Evolutionary conservation across 1,140 invertebrate genomes (phyloP).

Genomic region (fruit fly (Drosophila melanogaster)): DNA sequence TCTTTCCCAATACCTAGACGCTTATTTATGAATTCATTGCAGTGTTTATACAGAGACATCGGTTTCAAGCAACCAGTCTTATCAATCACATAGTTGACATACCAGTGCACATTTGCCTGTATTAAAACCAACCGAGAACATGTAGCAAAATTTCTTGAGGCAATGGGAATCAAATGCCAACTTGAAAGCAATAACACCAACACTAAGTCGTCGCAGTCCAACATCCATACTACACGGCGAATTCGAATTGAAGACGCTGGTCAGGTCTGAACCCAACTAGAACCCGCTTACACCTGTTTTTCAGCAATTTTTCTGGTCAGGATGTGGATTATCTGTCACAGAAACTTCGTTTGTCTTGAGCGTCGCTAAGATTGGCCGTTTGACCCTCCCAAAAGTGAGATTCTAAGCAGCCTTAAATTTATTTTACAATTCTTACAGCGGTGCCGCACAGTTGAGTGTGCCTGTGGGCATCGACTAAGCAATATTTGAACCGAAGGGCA

Average conservation of each 20-base stretch:
- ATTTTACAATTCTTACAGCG: constrained; percentile 62
- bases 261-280: constrained; percentile 56
- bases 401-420: constrained; percentile 26
- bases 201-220: constrained; percentile 45
- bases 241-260: constrained; percentile 32
- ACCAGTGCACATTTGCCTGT: constrained; percentile 13
- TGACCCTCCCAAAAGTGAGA: constrained; percentile 54
- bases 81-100: constrained; percentile 6
- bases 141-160: constrained; percentile 77
- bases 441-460: constrained; percentile 51
- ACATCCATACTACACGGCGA: constrained; percentile 49
- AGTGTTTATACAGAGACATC: constrained; percentile 20
- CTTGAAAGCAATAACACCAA: constrained; percentile 78
- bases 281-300: constrained; percentile 63
- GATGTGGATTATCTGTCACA: constrained; percentile 7
- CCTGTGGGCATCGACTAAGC: constrained; percentile 42
- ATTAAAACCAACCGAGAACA: constrained; percentile 40
- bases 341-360: constrained; percentile 12
- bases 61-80: background rate
- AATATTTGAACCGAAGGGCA: constrained; percentile 5
- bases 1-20: background rate
- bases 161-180: constrained; percentile 82
- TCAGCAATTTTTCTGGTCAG: constrained; percentile 41
- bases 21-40: constrained; percentile 41
- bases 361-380: constrained; percentile 1